Evolutionary conservation across 2,113 vertebrate species (phyloP).

Genomic region (Serilophus lunatus): DNA sequence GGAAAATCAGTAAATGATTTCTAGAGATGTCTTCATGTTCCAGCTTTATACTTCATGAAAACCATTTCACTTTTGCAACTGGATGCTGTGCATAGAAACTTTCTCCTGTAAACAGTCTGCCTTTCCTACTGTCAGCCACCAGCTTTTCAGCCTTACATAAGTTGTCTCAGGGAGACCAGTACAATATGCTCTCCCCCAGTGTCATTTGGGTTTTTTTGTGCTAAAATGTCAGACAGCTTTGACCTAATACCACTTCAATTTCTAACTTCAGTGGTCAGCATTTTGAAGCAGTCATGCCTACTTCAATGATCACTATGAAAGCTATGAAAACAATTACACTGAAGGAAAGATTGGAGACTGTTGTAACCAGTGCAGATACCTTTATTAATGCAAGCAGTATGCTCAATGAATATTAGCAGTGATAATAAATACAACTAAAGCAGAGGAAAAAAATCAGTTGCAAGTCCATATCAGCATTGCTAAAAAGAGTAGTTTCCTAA

Average conservation of each 20-base stretch:
- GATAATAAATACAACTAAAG: background rate
- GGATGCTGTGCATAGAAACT: background rate
- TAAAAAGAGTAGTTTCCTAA: background rate
- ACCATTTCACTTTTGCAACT: background rate
- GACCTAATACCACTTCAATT: rapidly evolving
- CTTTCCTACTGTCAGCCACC: background rate
- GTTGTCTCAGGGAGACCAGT: background rate
- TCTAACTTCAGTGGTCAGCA: background rate
- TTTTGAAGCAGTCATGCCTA: background rate
- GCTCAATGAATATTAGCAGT: background rate
- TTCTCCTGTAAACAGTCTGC: background rate
- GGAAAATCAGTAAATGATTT: background rate
- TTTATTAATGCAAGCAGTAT: background rate
- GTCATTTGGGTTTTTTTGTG: background rate
- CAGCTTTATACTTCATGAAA: background rate
- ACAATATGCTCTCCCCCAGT: background rate
- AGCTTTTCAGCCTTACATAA: background rate
- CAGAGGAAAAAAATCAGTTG: rapidly evolving
- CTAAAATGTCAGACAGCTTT: background rate
- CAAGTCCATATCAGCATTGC: background rate
- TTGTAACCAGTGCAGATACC: background rate
- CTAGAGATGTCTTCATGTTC: background rate
- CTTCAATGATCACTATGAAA: background rate
- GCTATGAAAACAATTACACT: background rate
- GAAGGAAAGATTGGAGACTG: background rate